A percentile compares a stretch with the other conserved stretches of the same genome.
Conservation (phyloP, 1,140 invertebrate genomes). For the Ptiloglossa arizonensis region DNA sequence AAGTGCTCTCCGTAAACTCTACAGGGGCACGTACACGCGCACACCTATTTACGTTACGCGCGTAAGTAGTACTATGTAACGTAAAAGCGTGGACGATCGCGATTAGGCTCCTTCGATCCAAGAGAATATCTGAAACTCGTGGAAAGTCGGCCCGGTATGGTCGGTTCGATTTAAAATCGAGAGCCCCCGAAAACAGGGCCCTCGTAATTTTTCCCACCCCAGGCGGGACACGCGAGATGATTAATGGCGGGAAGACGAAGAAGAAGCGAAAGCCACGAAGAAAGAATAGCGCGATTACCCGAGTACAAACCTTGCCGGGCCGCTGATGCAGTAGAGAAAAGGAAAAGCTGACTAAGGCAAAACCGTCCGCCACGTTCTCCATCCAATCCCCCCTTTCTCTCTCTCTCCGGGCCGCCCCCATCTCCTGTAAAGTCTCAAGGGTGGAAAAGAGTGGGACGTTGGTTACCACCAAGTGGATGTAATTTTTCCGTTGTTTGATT, state of each 20-base stretch:
- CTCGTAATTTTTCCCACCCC: constrained; percentile 22
- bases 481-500: constrained; percentile 82
- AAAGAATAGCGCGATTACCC: constrained; percentile 52
- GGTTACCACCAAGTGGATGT: constrained; percentile 72
- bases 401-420: neutral
- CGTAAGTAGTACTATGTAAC: no score
- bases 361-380: constrained; percentile 53
- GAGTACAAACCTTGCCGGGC: constrained; percentile 46
- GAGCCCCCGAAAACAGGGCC: neutral
- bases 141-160: neutral
- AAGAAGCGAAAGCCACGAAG: constrained; percentile 41
- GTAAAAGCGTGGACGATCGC: no score
- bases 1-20: no score
- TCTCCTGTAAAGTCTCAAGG: constrained; percentile 63
- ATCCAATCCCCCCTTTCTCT: neutral
- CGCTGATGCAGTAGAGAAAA: constrained; percentile 61
- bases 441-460: constrained; percentile 65
- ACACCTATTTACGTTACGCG: no score
- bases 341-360: constrained; percentile 72
- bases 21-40: no score
- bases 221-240: constrained; percentile 39
- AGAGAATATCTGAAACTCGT: neutral
- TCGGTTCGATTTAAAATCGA: constrained; percentile 17
- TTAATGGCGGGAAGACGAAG: constrained; percentile 43
- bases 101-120: no score